phyloP scores from a whole-genome alignment of 1,140 invertebrate genomes.

The Drosophila nebulosa region DNA sequence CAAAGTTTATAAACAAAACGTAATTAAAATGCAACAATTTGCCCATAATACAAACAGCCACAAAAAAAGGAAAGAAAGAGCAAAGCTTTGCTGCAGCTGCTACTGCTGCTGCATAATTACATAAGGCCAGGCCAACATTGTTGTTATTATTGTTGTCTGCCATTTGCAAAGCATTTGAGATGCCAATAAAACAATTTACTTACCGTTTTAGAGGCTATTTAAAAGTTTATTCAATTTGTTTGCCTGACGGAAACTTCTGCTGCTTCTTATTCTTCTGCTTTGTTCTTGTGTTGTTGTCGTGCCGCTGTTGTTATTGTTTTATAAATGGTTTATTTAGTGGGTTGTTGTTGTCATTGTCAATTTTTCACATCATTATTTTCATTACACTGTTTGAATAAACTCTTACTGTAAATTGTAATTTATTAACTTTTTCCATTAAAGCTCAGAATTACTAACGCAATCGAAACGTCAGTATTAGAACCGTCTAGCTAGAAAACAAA shows the following conservation, averaged over 20 bases:
- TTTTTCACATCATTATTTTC: not conserved
- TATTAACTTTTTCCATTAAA: not conserved
- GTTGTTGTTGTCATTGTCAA: not conserved
- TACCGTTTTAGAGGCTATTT: conserved; percentile 40
- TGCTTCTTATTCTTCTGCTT: not conserved
- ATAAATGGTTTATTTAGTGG: not conserved
- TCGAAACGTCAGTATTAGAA: not conserved
- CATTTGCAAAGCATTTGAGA: not conserved
- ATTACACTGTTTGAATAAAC: not conserved
- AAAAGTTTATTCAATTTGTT: conserved; percentile 21
- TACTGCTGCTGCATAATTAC: conserved; percentile 28
- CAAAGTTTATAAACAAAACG: conserved; percentile 16
- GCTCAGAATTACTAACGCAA: not conserved
- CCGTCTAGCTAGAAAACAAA: not conserved
- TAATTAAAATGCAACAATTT: conserved; percentile 31
- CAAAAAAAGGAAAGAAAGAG: not conserved
- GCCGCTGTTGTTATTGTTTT: not conserved
- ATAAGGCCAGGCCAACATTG: conserved; percentile 19
- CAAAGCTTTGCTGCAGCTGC: conserved; percentile 6
- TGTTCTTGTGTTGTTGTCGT: not conserved
- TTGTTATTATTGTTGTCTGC: not conserved
- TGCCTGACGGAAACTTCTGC: not conserved
- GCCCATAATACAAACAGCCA: conserved; percentile 33
- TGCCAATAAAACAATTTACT: conserved; percentile 26
- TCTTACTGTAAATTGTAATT: not conserved